Percentiles rank a stretch among this genome's conserved stretches.
Evolutionary conservation across 2,888 invertebrate genomes (phyloP).

Genomic region (Gymnoscelis rufifasciata): DNA sequence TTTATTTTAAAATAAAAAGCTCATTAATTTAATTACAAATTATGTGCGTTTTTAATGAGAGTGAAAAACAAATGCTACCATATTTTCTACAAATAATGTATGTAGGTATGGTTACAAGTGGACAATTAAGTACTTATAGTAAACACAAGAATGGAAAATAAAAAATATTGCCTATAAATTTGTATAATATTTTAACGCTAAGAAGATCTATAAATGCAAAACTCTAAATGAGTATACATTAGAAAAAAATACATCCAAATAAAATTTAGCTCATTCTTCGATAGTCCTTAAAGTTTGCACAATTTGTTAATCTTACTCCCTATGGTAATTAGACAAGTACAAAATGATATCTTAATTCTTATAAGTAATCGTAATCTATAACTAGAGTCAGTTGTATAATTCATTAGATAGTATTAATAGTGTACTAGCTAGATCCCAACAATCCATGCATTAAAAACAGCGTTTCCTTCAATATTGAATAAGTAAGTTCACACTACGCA

Average conservation of each 20-base stretch:
- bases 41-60: slow-evolving; percentile 70
- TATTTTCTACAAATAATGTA: slow-evolving; percentile 50
- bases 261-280: slow-evolving; percentile 72
- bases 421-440: slow-evolving; percentile 53
- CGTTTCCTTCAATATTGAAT: slow-evolving; percentile 35
- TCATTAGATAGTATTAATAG: slow-evolving; percentile 59
- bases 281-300: slow-evolving; percentile 67
- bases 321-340: slow-evolving; percentile 78
- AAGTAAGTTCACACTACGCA: slow-evolving; percentile 14
- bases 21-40: slow-evolving; percentile 73
- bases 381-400: slow-evolving; percentile 75
- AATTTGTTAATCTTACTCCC: slow-evolving; percentile 72
- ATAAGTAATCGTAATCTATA: slow-evolving; percentile 71
- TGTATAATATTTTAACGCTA: slow-evolving; percentile 64
- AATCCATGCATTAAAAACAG: slow-evolving; percentile 49
- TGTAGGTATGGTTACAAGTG: slow-evolving; percentile 52
- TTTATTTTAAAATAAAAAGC: slow-evolving; percentile 72
- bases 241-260: slow-evolving; percentile 75
- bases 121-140: slow-evolving; percentile 66
- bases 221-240: slow-evolving; percentile 72
- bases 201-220: slow-evolving; percentile 78
- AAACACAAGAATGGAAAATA: slow-evolving; percentile 41
- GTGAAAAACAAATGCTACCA: slow-evolving; percentile 48
- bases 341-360: slow-evolving; percentile 75
- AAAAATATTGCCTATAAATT: slow-evolving; percentile 53